These are phyloP conservation scores for Eupithecia subfuscata DNA, from an alignment of 2,888 invertebrate genomes.

Conservation along the genomic window DNA sequence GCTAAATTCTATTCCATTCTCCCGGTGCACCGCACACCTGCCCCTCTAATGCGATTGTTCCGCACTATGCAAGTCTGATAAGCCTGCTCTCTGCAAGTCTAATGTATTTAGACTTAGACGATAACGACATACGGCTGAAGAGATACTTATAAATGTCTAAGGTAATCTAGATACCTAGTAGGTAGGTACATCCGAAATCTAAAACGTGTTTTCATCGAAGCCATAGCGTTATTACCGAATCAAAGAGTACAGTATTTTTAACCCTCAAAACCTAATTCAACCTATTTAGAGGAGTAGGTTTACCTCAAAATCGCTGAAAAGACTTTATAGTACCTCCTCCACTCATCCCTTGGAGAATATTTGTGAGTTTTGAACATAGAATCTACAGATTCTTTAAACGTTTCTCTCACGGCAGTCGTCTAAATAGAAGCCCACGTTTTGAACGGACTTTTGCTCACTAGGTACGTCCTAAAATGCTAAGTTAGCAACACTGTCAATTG, in stretches of 20 bases:
- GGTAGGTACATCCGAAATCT: not conserved
- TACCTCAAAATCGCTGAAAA: too few relatives aligned
- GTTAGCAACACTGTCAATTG: not conserved
- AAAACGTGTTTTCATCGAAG: not conserved
- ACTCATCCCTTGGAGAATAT: too few relatives aligned
- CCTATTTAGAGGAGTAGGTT: too few relatives aligned
- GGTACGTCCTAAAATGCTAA: too few relatives aligned
- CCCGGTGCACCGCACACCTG: conserved; percentile 23
- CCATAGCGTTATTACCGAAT: not conserved
- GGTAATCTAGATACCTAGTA: not conserved
- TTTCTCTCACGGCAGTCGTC: too few relatives aligned
- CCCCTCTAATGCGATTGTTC: conserved; percentile 38
- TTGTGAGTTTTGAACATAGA: too few relatives aligned
- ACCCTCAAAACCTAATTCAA: too few relatives aligned
- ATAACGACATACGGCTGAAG: not conserved
- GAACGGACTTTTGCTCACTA: not conserved
- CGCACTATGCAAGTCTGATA: conserved; percentile 43
- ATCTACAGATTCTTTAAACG: too few relatives aligned
- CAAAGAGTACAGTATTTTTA: not conserved
- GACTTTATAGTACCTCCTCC: too few relatives aligned
- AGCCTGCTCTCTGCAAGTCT: conserved; percentile 39
- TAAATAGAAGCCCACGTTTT: not conserved
- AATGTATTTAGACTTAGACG: conserved; percentile 34
- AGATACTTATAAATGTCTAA: not conserved
- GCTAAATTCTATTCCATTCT: not conserved